phyloP scores from a whole-genome alignment of 2,113 vertebrate genomes.

The Python bivittatus region DNA sequence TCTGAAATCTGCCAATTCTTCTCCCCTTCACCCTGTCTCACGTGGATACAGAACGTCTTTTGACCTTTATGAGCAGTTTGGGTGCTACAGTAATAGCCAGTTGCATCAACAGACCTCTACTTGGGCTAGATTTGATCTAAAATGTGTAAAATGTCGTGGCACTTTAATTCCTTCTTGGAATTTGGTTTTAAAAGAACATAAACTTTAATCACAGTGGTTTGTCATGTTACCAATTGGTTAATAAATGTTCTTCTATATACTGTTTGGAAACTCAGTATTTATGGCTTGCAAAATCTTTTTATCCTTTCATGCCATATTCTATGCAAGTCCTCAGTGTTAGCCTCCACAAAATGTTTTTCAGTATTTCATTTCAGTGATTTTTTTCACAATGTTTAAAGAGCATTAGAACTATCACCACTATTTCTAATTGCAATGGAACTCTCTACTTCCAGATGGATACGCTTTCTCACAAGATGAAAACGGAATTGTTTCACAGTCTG shows the following conservation, averaged over 20 bases:
- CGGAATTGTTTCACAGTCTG: slow-evolving; percentile 96
- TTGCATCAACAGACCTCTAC: background rate
- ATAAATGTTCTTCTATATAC: background rate
- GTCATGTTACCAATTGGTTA: background rate
- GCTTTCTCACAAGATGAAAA: slow-evolving; percentile 99
- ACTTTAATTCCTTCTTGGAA: background rate
- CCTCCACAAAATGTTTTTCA: background rate
- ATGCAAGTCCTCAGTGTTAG: background rate
- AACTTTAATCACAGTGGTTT: background rate
- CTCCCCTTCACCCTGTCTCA: background rate
- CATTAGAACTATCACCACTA: background rate
- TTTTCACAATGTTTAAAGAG: slow-evolving; percentile 1
- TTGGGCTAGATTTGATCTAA: background rate
- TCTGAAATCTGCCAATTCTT: background rate
- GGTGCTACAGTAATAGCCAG: background rate
- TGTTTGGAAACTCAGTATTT: background rate
- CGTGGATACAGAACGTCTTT: background rate
- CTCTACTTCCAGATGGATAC: slow-evolving; percentile 85
- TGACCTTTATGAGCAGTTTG: background rate
- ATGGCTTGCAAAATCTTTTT: background rate
- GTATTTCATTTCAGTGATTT: background rate
- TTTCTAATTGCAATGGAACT: slow-evolving; percentile 26
- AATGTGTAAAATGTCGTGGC: background rate
- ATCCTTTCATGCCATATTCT: slow-evolving; percentile 12
- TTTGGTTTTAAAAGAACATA: background rate